Conservation (phyloP, 2,113 vertebrate genomes). For the Platichthys stellatus region DNA sequence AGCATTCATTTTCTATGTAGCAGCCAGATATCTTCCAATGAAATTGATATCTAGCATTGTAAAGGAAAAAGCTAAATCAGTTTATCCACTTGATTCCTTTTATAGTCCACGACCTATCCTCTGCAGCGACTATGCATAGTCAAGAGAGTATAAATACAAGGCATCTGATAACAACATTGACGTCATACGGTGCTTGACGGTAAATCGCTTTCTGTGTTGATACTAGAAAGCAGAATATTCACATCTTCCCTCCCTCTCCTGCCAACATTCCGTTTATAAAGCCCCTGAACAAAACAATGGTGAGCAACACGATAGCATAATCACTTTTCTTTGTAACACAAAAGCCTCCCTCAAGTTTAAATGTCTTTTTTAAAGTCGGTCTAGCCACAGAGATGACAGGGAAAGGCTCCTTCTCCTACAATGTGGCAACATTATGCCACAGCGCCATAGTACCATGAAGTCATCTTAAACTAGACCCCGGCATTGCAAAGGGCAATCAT, state of each 20-base stretch:
- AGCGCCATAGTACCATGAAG: constrained; percentile 21
- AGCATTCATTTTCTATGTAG: constrained; percentile 78
- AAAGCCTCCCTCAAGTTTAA: constrained; percentile 10
- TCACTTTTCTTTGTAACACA: constrained; percentile 55
- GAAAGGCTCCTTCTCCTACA: constrained; percentile 25
- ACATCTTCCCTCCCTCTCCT: constrained; percentile 19
- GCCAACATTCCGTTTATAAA: constrained; percentile 42
- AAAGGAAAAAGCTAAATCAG: constrained; percentile 52
- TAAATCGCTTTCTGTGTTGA: constrained; percentile 25
- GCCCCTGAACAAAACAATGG: constrained; percentile 11
- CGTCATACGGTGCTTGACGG: constrained; percentile 31
- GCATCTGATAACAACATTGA: constrained; percentile 40
- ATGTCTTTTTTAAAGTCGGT: neutral
- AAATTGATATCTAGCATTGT: constrained; percentile 61
- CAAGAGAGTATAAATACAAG: constrained; percentile 24
- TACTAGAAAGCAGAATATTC: constrained; percentile 31
- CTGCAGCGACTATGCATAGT: constrained; percentile 8
- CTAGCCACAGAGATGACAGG: constrained; percentile 30
- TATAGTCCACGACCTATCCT: constrained; percentile 24
- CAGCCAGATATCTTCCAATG: constrained; percentile 66
- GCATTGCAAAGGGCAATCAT: constrained; percentile 43
- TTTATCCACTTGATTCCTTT: constrained; percentile 30
- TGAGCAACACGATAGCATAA: constrained; percentile 52
- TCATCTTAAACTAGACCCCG: constrained; percentile 28
- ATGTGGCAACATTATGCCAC: constrained; percentile 28